Conservation (phyloP, 2,797 vertebrate genomes). For the Acipenser oxyrinchus region DNA sequence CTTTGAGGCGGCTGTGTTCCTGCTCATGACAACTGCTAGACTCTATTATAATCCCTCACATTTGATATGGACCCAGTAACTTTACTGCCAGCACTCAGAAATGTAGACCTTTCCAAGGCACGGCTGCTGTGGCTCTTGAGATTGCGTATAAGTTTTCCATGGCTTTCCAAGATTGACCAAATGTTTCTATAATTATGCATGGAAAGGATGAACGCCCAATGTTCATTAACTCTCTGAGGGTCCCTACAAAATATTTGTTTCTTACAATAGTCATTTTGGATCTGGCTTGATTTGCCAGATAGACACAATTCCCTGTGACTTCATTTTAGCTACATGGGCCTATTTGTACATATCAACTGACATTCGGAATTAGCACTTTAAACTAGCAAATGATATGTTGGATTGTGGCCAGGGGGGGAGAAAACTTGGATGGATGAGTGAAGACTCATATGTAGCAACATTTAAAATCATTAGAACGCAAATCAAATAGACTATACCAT, state of each 20-base stretch:
- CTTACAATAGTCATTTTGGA: not conserved
- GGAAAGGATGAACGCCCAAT: not conserved
- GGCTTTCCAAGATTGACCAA: slow-evolving; percentile 9
- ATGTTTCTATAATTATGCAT: not conserved
- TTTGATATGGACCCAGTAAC: slow-evolving; percentile 23
- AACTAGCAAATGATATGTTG: slow-evolving; percentile 15
- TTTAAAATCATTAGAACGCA: not conserved
- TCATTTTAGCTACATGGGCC: slow-evolving; percentile 23
- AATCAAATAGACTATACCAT: not conserved
- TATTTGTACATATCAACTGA: slow-evolving; percentile 13
- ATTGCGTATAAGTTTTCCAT: slow-evolving; percentile 21
- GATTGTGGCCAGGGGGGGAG: slow-evolving; percentile 12
- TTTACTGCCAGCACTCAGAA: slow-evolving; percentile 10
- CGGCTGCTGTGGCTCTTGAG: slow-evolving; percentile 34
- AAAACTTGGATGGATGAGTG: not conserved
- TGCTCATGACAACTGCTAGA: slow-evolving; percentile 38
- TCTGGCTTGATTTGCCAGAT: slow-evolving; percentile 20
- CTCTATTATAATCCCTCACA: slow-evolving; percentile 34
- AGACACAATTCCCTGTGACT: slow-evolving; percentile 17
- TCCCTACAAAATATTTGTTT: not conserved
- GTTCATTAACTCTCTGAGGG: slow-evolving; percentile 7
- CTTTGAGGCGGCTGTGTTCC: slow-evolving; percentile 30
- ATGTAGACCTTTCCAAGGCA: slow-evolving; percentile 20
- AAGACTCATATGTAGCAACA: not conserved
- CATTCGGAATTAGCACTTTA: slow-evolving; percentile 2